Conservation (phyloP, 2,888 invertebrate genomes). For the Chymomyza procnemis region DNA sequence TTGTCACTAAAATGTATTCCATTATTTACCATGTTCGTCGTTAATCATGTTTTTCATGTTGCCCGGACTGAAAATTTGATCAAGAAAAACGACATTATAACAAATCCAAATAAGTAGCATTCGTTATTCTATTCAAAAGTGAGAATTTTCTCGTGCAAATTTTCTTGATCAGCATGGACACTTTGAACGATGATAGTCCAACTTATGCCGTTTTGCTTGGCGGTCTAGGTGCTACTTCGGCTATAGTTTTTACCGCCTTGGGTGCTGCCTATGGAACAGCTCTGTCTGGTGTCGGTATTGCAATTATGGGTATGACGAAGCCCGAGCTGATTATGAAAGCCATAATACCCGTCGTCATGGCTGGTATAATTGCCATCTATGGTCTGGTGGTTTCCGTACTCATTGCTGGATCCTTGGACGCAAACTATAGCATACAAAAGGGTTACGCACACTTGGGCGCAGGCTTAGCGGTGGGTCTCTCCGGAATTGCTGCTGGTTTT, state of each 20-base stretch:
- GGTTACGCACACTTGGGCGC: constrained; percentile 98
- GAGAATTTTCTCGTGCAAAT: too few relatives aligned
- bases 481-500: constrained; percentile 97
- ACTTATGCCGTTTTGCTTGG: constrained; percentile 48
- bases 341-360: constrained; percentile 99
- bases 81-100: neutral
- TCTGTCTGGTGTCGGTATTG: constrained; percentile 99
- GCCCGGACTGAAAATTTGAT: neutral
- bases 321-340: constrained; percentile 99
- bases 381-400: constrained; percentile 99
- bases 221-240: constrained; percentile 88
- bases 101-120: too few relatives aligned
- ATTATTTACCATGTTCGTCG: too few relatives aligned
- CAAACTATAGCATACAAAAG: constrained; percentile 86
- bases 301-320: constrained; percentile 99
- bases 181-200: constrained; percentile 7
- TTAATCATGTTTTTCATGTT: neutral
- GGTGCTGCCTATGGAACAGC: constrained; percentile 99
- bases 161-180: too few relatives aligned
- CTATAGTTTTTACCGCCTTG: constrained; percentile 80
- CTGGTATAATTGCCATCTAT: constrained; percentile 99
- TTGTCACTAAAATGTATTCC: too few relatives aligned
- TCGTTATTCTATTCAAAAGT: too few relatives aligned
- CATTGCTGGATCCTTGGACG: constrained; percentile 90
- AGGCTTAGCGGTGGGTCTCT: constrained; percentile 96